Conservation (phyloP, 2,113 vertebrate genomes). For the Gambusia holbrooki region DNA sequence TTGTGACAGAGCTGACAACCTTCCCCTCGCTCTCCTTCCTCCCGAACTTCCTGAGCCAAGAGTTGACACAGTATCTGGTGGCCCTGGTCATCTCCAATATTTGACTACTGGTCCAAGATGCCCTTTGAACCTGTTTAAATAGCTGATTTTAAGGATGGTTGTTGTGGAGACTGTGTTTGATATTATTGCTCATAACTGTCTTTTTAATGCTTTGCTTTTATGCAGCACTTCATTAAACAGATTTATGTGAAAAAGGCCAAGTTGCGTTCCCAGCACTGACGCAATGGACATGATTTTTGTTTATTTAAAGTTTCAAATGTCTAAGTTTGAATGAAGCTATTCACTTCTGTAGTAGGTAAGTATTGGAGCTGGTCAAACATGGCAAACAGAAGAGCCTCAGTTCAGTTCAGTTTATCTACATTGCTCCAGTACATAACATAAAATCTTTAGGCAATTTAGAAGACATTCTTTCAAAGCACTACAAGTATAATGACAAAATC, state of each 20-base stretch:
- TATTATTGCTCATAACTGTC: slow-evolving; percentile 68
- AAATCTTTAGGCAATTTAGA: too few species aligned
- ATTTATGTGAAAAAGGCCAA: slow-evolving; percentile 49
- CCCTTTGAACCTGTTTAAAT: slow-evolving; percentile 57
- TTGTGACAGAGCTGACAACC: slow-evolving; percentile 66
- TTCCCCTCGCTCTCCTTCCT: slow-evolving; percentile 8
- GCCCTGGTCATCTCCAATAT: slow-evolving; percentile 26
- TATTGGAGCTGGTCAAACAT: background rate
- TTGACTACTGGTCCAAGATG: slow-evolving; percentile 52
- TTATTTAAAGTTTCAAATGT: background rate
- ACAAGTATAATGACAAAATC: too few species aligned
- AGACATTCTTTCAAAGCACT: background rate
- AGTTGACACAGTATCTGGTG: slow-evolving; percentile 22
- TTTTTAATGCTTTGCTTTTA: slow-evolving; percentile 70
- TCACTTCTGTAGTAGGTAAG: background rate
- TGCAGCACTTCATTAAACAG: slow-evolving; percentile 66
- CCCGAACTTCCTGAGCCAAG: slow-evolving; percentile 56
- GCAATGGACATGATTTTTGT: slow-evolving; percentile 11
- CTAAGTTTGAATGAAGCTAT: background rate
- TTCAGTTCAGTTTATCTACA: background rate
- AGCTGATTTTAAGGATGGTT: slow-evolving; percentile 62
- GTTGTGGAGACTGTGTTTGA: slow-evolving; percentile 71
- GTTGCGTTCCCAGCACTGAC: slow-evolving; percentile 9
- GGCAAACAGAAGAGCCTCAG: background rate
- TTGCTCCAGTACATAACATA: background rate